Evolutionary conservation across 2,797 vertebrate species (phyloP), one percentile per base, ranked within the genome.

Genomic region (Pangasius djambal): DNA sequence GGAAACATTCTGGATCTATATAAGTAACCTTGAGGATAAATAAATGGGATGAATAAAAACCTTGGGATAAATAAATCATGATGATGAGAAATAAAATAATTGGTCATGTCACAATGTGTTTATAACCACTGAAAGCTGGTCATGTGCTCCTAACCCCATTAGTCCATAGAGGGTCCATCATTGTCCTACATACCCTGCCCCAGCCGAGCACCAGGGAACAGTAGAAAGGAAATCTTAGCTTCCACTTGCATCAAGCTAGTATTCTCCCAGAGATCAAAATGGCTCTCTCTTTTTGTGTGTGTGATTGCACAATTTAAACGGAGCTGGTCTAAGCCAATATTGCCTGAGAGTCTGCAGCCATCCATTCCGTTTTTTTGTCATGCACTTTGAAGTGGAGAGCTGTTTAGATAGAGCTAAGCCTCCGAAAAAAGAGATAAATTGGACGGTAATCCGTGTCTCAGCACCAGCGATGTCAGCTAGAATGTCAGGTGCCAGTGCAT

Each of bases 331-430:
- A 95, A 94, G 94, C 94, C 92, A 89, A 92, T 94, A 95, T 92
- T 92, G 90, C 92, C 86, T 91, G 92, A 94, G 91, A 94, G 92
- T 94, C 92, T 93, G 85, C 94, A 86, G 92, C 92, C 94, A 93
- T 92, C 92, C 93, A 92, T 91, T 81, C 88, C 92, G 93, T 92
- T 93, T 92, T 93, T 91, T 95, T 94, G 87, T 88, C 89, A 89
- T 86, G 59, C 88, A 57, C 95, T 96, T 96, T 97, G 96, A 97
- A 95, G 96, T 92, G 91, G 91, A 89, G 90, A 91, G 92, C 92
- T 95, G 95, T 96, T 96, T 93, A 94, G 93, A 95, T 92, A 95
- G 95, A 86, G 83, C 88, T 94, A 95, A 96, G 94, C 95, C 94
- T 92, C 91, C 91, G 93, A 95, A 96, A 55, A 96, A 94, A 94